Evolutionary conservation across 2,888 invertebrate species (phyloP), one percentile per base, ranked within the genome.

Genomic region (Tryphoninae sp.): DNA sequence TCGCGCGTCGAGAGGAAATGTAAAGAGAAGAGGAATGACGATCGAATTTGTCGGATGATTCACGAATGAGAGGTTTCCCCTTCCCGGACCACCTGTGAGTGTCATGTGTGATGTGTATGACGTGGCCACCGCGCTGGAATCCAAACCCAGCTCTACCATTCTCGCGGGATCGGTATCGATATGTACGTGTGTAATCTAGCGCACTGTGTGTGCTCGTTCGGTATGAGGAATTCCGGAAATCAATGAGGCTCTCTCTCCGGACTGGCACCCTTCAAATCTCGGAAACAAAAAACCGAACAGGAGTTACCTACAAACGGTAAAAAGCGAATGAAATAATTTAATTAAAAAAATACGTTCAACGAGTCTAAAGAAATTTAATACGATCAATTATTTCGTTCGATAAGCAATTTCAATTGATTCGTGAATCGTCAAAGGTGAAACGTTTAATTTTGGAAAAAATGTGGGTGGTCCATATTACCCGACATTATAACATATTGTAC

Each of bases 11-110:
- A 61, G 67, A 68, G 42, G 65, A 61, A 55, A 71, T 22, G 22
- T 42, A 62, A 49, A 62, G 59, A 22, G 26, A 61, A 58, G 22
- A 61, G 68, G 23, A 33, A 74, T 74, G 67, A 73, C 59, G 19
- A 53, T 79, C 55, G 73, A 74, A 74, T 74, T 72, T 40, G 72
- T 72, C 49, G 73, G 68, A 26, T 79, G 79, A 79, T 62, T 79
- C 79, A 79, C 53, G 62, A 68, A 74, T 19, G 64, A 55, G 40
- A 62, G 45, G 19, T 42, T 45, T 23, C 55, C 26, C 26, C 42
- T 40, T 59, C 64, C 64, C 40, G 59, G 67, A 73, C 40, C 42
- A 74, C 26, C 62, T 62, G 51, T 33, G 51, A 65, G 65, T 59
- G 55, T 71, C 64, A 59, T 73, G 53, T n/a, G 42, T 33, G 33